Percentiles rank a stretch among this genome's conserved stretches.
Evolutionary conservation across 1,140 invertebrate species (phyloP).

Genomic region (Hestina assimilis): DNA sequence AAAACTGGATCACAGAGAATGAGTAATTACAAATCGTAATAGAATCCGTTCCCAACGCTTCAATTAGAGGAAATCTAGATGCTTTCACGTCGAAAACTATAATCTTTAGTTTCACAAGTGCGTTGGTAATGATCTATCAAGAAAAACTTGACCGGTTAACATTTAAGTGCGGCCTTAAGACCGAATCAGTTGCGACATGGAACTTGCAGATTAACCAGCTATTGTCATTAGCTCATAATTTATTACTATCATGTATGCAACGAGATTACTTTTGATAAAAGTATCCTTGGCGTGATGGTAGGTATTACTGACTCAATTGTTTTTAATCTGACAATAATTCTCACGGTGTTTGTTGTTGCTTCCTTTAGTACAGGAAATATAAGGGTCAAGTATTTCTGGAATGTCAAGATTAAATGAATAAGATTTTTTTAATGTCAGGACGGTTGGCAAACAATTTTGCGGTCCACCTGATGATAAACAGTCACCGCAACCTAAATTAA

Average conservation of each 20-base stretch:
- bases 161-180: constrained; percentile 51
- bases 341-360: background rate
- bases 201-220: constrained; percentile 14
- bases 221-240: constrained; percentile 23
- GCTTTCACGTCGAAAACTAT: constrained; percentile 10
- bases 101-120: constrained; percentile 33
- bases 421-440: too few relatives aligned
- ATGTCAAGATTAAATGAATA: too few relatives aligned
- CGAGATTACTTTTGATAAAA: constrained; percentile 6
- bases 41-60: constrained; percentile 10
- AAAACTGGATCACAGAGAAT: background rate
- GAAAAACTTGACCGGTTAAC: constrained; percentile 52
- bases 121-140: constrained; percentile 46
- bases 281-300: background rate
- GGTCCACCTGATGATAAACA: too few relatives aligned
- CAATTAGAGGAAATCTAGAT: constrained; percentile 17
- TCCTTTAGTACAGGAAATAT: too few relatives aligned
- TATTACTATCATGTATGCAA: constrained; percentile 6
- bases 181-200: constrained; percentile 42
- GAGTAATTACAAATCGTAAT: background rate
- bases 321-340: background rate
- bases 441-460: too few relatives aligned
- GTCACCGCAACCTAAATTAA: too few relatives aligned
- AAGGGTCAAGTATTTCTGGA: too few relatives aligned
- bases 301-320: background rate